Conservation (phyloP, 1,140 invertebrate species). For the Drosophila mojavensis region DNA sequence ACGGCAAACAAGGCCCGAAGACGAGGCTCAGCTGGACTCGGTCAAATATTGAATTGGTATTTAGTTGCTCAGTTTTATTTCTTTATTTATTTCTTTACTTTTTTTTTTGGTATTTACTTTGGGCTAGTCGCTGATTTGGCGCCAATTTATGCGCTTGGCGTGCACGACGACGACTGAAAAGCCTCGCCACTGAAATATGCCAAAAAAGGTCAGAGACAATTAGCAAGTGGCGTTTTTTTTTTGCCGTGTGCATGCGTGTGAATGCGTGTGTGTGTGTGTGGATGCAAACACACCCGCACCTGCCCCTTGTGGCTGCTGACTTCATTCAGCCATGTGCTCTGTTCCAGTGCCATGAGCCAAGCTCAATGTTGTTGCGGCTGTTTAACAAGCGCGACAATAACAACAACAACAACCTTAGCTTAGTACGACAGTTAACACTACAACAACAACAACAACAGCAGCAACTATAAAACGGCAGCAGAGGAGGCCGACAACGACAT, state of each 20-base stretch:
- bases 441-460: slow-evolving; percentile 42
- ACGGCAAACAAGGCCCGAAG: slow-evolving; percentile 17
- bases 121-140: slow-evolving; percentile 46
- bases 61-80: slow-evolving; percentile 10
- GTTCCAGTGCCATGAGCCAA: slow-evolving; percentile 61
- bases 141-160: slow-evolving; percentile 57
- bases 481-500: slow-evolving; percentile 55
- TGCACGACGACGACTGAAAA: slow-evolving; percentile 42
- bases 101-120: slow-evolving; percentile 52
- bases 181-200: slow-evolving; percentile 68
- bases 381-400: slow-evolving; percentile 39
- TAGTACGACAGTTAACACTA: slow-evolving; percentile 30
- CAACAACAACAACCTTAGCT: slow-evolving; percentile 41
- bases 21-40: slow-evolving; percentile 2
- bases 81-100: slow-evolving; percentile 14
- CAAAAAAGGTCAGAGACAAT: slow-evolving; percentile 77
- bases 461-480: slow-evolving; percentile 34
- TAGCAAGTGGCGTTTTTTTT: slow-evolving; percentile 72
- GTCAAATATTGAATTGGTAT: slow-evolving; percentile 22
- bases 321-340: slow-evolving; percentile 25
- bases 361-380: slow-evolving; percentile 61
- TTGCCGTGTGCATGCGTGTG: slow-evolving; percentile 12
- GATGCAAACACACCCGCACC: slow-evolving; percentile 67
- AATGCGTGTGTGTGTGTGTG: slow-evolving; percentile 1
- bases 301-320: slow-evolving; percentile 11